A percentile compares a stretch with the other conserved stretches of the same genome.
These are phyloP conservation scores for Drosophila quadrilineata DNA, from an alignment of 1,140 invertebrate species.

Conservation along the genomic window DNA sequence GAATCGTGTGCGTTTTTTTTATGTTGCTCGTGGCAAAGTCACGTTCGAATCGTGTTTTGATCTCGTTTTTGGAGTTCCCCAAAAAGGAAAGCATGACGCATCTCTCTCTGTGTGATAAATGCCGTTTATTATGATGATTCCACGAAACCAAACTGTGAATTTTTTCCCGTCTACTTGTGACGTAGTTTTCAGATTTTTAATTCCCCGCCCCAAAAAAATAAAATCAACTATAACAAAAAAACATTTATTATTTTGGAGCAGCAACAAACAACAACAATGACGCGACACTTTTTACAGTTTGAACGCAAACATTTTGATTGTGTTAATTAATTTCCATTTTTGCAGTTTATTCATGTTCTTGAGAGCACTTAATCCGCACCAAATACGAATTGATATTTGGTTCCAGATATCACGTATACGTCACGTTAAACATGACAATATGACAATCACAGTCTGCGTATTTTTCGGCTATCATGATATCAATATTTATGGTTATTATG, in stretches of 20 bases:
- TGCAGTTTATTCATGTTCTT: conserved; percentile 27
- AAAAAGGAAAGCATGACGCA: conserved; percentile 74
- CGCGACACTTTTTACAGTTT: conserved; percentile 19
- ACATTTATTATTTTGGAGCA: too few relatives aligned
- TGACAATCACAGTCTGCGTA: conserved; percentile 22
- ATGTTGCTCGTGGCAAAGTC: conserved; percentile 37
- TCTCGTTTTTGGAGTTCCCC: conserved; percentile 44
- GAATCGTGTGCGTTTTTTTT: not conserved
- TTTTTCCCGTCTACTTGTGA: not conserved
- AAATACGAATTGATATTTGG: conserved; percentile 52
- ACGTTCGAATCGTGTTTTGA: conserved; percentile 33
- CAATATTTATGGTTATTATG: conserved; percentile 6
- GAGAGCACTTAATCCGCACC: conserved; percentile 26
- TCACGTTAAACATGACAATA: conserved; percentile 57
- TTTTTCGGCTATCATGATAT: conserved; percentile 18
- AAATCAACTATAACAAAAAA: not conserved
- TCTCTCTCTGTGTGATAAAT: conserved; percentile 38
- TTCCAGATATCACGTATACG: conserved; percentile 50
- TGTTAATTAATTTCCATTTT: conserved; percentile 46
- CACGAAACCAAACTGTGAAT: not conserved
- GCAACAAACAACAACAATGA: conserved; percentile 20
- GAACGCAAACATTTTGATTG: conserved; percentile 48
- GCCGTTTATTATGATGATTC: conserved; percentile 3
- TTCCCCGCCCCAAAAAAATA: not conserved
- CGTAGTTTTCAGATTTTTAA: too few relatives aligned